phyloP scores from a whole-genome alignment of 2,888 invertebrate genomes.

The Erannis defoliaria region DNA sequence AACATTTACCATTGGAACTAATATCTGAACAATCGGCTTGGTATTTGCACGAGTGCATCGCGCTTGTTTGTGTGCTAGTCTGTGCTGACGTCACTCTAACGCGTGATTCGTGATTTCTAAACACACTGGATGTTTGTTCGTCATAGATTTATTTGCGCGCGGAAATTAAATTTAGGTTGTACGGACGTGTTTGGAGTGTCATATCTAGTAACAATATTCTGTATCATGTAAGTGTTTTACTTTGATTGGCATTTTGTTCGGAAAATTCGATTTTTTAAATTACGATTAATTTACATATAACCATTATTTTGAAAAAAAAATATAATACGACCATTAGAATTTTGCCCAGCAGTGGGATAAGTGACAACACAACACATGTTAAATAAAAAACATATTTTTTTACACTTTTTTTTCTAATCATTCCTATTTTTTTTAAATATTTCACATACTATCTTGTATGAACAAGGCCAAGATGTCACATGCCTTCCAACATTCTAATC shows the following conservation, averaged over 20 bases:
- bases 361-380: no score
- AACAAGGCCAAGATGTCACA: no score
- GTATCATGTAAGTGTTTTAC: conserved; percentile 9
- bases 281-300: no score
- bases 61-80: conserved; percentile 57
- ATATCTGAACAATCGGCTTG: conserved; percentile 71
- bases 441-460: no score
- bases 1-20: conserved; percentile 73
- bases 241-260: conserved; percentile 10
- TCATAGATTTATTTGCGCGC: conserved; percentile 44
- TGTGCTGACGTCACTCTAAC: conserved; percentile 57
- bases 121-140: conserved; percentile 54
- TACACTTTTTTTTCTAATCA: no score
- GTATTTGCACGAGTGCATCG: conserved; percentile 60
- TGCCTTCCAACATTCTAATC: conserved; percentile 9
- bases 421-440: no score
- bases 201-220: conserved; percentile 14
- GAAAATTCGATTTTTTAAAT: not conserved
- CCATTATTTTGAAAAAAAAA: no score
- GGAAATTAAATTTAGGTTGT: conserved; percentile 43
- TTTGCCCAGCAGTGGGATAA: no score
- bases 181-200: conserved; percentile 16
- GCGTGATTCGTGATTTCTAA: conserved; percentile 60
- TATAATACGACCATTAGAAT: no score
- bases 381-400: no score